Evolutionary conservation across 2,888 invertebrate genomes (phyloP).

Genomic region (Dilophus febrilis): DNA sequence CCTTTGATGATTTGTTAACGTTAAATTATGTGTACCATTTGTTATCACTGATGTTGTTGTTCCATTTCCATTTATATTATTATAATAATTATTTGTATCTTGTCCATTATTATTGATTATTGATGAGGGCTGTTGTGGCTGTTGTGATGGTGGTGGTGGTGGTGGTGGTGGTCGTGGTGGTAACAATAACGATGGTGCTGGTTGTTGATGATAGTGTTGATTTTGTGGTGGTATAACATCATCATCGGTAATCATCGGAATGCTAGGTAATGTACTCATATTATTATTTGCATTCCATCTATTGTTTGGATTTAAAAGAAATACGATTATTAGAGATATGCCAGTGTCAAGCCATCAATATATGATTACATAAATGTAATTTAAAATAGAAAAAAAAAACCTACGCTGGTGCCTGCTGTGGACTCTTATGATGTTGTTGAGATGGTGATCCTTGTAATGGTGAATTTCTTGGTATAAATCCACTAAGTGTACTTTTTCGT

Average conservation of each 20-base stretch:
- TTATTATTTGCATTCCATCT: constrained; percentile 47
- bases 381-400: too few relatives aligned
- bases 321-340: too few relatives aligned
- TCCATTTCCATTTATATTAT: background rate
- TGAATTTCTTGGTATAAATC: constrained; percentile 38
- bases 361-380: too few relatives aligned
- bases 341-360: too few relatives aligned
- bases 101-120: constrained; percentile 2
- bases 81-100: background rate
- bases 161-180: too few relatives aligned
- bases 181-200: constrained; percentile 15
- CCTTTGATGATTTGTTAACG: background rate
- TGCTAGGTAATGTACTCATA: constrained; percentile 52
- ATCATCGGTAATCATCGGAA: constrained; percentile 58
- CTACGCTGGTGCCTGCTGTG: constrained; percentile 29
- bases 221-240: constrained; percentile 29
- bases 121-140: too few relatives aligned
- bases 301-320: too few relatives aligned
- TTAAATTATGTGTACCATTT: constrained; percentile 13
- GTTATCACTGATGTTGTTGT: constrained; percentile 10
- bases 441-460: constrained; percentile 41
- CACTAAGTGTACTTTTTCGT: constrained; percentile 31
- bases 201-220: constrained; percentile 15
- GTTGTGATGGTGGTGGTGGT: too few relatives aligned
- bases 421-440: constrained; percentile 25